These are phyloP conservation scores for Folsomia candida DNA, from an alignment of 2,888 invertebrate species.

Conservation along the genomic window DNA sequence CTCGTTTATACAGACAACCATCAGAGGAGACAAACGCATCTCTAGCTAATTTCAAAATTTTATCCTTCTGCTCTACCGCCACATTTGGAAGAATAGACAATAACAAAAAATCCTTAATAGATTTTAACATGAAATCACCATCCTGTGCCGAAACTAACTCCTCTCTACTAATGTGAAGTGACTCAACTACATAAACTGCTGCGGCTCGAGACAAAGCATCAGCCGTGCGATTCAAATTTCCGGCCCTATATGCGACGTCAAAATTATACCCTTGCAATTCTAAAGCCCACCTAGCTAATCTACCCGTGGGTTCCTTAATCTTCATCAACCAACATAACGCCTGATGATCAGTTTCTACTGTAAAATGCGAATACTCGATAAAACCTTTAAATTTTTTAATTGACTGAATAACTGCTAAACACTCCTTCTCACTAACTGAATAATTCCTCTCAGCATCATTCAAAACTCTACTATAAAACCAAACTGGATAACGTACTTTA, in stretches of 20 bases:
- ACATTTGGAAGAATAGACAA: background rate
- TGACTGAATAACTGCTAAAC: slow-evolving; percentile 53
- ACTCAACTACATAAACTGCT: no score
- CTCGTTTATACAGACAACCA: slow-evolving; percentile 12
- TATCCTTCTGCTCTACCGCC: slow-evolving; percentile 7
- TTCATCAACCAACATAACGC: slow-evolving; percentile 56
- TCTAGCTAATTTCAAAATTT: background rate
- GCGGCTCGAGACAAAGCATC: no score
- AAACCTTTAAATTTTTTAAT: slow-evolving; percentile 52
- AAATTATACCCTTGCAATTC: no score
- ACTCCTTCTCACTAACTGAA: no score
- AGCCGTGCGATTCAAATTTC: slow-evolving; percentile 55
- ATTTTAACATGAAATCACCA: slow-evolving; percentile 53
- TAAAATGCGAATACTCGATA: slow-evolving; percentile 7
- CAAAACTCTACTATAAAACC: slow-evolving; percentile 55
- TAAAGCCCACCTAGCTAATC: no score
- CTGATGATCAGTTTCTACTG: slow-evolving; percentile 57
- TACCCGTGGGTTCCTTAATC: slow-evolving; percentile 21
- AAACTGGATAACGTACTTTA: no score
- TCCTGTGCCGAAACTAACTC: slow-evolving; percentile 50
- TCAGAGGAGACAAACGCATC: slow-evolving; percentile 10
- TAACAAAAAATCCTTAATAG: slow-evolving; percentile 51
- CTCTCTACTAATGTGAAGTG: no score
- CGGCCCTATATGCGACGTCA: slow-evolving; percentile 53
- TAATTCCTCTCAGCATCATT: slow-evolving; percentile 54